Percentiles rank a stretch among this genome's conserved stretches.
These are phyloP conservation scores for Marasmarcha lunaedactyla DNA, from an alignment of 2,888 invertebrate species.

Conservation along the genomic window DNA sequence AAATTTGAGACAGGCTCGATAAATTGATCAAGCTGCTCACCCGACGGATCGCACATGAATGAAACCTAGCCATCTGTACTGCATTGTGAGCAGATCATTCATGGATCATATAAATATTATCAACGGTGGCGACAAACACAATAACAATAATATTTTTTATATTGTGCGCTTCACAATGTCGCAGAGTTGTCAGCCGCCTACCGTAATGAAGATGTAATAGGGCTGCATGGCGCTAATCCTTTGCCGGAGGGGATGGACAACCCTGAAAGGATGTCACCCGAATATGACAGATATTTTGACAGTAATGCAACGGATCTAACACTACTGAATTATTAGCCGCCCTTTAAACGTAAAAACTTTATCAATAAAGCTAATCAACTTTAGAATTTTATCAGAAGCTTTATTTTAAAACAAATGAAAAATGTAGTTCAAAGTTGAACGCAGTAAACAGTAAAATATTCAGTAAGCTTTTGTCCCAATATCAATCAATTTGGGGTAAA, in stretches of 20 bases:
- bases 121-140: conserved; percentile 47
- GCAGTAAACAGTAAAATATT: too few relatives aligned
- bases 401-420: too few relatives aligned
- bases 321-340: not conserved
- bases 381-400: too few relatives aligned
- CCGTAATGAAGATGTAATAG: conserved; percentile 70
- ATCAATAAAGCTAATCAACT: not conserved
- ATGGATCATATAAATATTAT: conserved; percentile 54
- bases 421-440: too few relatives aligned
- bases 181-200: conserved; percentile 54
- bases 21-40: too few relatives aligned
- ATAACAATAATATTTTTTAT: conserved; percentile 52
- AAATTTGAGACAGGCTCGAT: too few relatives aligned
- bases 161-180: conserved; percentile 35
- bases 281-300: conserved; percentile 70
- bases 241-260: conserved; percentile 54
- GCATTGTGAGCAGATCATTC: conserved; percentile 45
- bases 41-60: too few relatives aligned
- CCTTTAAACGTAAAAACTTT: not conserved
- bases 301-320: conserved; percentile 59
- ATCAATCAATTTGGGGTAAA: not conserved
- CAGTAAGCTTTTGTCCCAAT: too few relatives aligned
- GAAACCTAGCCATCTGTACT: conserved; percentile 24
- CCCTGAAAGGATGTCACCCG: conserved; percentile 60
- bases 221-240: conserved; percentile 57